These are phyloP conservation scores for Danio kyathit DNA, from an alignment of 2,797 vertebrate species.

Conservation along the genomic window DNA sequence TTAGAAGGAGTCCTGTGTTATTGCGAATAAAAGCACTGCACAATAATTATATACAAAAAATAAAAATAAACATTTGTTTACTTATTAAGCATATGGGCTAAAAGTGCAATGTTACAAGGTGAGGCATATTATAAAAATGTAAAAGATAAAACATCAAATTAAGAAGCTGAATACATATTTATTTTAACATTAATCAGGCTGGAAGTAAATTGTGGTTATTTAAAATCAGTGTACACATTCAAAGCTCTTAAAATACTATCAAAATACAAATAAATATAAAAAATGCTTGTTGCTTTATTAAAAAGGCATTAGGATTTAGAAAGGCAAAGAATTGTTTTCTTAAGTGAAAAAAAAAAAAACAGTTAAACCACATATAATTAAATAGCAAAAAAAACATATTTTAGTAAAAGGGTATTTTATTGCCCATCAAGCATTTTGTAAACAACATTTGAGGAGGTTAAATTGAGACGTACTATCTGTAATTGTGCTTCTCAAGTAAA, in stretches of 20 bases:
- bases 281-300: neutral
- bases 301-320: no score
- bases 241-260: neutral
- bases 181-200: neutral
- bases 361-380: neutral
- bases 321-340: neutral
- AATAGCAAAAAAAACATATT: neutral
- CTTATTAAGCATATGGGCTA: slow-evolving; percentile 54
- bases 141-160: slow-evolving; percentile 17
- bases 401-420: neutral
- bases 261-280: neutral
- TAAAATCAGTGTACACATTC: neutral
- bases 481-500: neutral
- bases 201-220: neutral
- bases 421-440: neutral
- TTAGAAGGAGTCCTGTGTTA: slow-evolving; percentile 76
- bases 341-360: neutral
- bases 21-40: slow-evolving; percentile 37
- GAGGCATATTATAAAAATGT: neutral
- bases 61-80: slow-evolving; percentile 60
- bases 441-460: neutral
- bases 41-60: slow-evolving; percentile 66
- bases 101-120: slow-evolving; percentile 30
- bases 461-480: neutral
- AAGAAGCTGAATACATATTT: slow-evolving; percentile 12